Conservation (phyloP, 1,140 invertebrate genomes). For the Danaus plexippus region DNA sequence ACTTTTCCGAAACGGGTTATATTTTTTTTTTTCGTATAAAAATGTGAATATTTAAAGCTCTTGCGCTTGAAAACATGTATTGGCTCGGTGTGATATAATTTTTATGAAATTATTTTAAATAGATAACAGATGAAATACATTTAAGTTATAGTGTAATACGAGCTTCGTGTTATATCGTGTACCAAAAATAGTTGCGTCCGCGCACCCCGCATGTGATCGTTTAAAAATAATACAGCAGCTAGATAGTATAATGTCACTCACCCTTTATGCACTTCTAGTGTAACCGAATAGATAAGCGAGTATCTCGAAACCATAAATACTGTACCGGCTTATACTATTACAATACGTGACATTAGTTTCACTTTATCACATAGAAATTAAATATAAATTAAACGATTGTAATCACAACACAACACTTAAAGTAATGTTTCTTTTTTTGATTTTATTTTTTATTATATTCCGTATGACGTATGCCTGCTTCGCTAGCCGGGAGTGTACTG, state of each 20-base stretch:
- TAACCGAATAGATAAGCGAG: slow-evolving; percentile 3
- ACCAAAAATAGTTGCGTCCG: slow-evolving; percentile 61
- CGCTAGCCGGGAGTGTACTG: slow-evolving; percentile 54
- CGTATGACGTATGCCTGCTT: slow-evolving; percentile 39
- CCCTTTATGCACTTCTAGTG: slow-evolving; percentile 40
- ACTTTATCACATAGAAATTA: too few relatives aligned
- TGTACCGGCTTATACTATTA: too few relatives aligned
- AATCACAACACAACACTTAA: too few relatives aligned
- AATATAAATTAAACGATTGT: too few relatives aligned
- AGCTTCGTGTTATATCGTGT: slow-evolving; percentile 38
- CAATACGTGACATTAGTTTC: too few relatives aligned
- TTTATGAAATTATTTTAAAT: slow-evolving; percentile 35
- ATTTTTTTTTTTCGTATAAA: too few relatives aligned
- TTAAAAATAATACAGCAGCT: slow-evolving; percentile 58
- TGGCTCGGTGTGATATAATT: too few relatives aligned
- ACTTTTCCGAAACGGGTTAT: too few relatives aligned
- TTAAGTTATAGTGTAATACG: slow-evolving; percentile 29
- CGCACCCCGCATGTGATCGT: slow-evolving; percentile 43
- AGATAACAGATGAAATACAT: slow-evolving; percentile 38
- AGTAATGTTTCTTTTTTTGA: too few relatives aligned
- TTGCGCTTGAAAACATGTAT: not conserved
- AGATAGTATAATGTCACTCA: slow-evolving; percentile 58
- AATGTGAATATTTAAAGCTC: too few relatives aligned
- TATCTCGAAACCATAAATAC: too few relatives aligned
- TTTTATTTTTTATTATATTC: too few relatives aligned